Evolutionary conservation across 2,888 invertebrate species (phyloP).

Genomic region (Adelphocoris suturalis): DNA sequence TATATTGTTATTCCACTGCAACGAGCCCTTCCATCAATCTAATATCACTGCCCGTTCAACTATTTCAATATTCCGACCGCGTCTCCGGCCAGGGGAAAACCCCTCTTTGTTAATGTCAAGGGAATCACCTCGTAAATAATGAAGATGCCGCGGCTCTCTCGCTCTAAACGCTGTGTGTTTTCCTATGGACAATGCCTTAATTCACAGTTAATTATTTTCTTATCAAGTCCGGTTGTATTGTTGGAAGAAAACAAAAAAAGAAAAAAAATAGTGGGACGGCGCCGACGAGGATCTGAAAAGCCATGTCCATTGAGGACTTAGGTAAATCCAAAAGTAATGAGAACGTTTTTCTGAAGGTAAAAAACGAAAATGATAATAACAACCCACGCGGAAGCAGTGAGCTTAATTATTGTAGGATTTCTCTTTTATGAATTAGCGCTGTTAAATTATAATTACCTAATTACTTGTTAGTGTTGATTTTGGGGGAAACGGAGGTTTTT

Average conservation of each 20-base stretch:
- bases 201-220: conserved; percentile 59
- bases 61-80: not conserved
- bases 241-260: not conserved
- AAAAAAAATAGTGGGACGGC: conserved; percentile 30
- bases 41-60: not conserved
- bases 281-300: conserved; percentile 32
- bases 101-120: conserved; percentile 26
- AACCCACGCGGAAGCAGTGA: too few relatives aligned
- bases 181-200: not conserved
- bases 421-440: too few relatives aligned
- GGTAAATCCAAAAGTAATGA: not conserved
- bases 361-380: not conserved
- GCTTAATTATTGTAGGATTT: too few relatives aligned
- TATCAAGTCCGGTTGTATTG: conserved; percentile 43
- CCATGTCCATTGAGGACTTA: not conserved
- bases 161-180: conserved; percentile 53
- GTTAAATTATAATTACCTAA: too few relatives aligned
- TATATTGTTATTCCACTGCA: not conserved
- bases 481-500: too few relatives aligned
- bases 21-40: not conserved
- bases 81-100: not conserved
- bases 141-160: conserved; percentile 5
- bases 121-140: conserved; percentile 45
- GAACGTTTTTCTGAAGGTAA: not conserved
- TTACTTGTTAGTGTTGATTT: too few relatives aligned